phyloP scores from a whole-genome alignment of 2,888 invertebrate species.

The Carabus problematicus region DNA sequence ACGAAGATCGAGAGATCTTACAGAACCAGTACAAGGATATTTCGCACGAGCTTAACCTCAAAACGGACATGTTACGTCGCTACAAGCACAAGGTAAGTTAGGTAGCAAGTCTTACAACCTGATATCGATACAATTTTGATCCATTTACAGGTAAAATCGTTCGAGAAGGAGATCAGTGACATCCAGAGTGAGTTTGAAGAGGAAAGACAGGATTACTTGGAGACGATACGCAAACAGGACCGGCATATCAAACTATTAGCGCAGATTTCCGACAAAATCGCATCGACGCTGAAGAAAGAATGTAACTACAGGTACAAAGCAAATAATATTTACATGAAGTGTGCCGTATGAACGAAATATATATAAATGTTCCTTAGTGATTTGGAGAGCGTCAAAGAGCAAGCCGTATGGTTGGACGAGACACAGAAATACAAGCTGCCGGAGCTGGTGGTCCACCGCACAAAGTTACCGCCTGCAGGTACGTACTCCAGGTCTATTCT shows the following conservation, averaged over 20 bases:
- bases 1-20: constrained; percentile 73
- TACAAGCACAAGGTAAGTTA: constrained; percentile 69
- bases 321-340: neutral
- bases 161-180: constrained; percentile 78
- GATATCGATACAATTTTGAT: neutral
- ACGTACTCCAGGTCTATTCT: constrained; percentile 39
- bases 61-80: constrained; percentile 71
- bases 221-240: constrained; percentile 78
- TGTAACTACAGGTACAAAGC: constrained; percentile 72
- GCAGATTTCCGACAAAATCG: constrained; percentile 70
- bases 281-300: constrained; percentile 73
- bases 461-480: constrained; percentile 74
- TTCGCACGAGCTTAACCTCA: constrained; percentile 77
- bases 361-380: constrained; percentile 60
- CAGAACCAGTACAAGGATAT: constrained; percentile 80
- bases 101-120: neutral
- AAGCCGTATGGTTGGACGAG: constrained; percentile 79
- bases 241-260: constrained; percentile 71
- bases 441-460: constrained; percentile 68
- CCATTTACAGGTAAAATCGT: constrained; percentile 63
- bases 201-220: constrained; percentile 82
- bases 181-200: constrained; percentile 82
- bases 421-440: constrained; percentile 75
- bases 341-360: neutral
- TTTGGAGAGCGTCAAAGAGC: constrained; percentile 71